Percentiles rank a stretch among this genome's conserved stretches.
These are phyloP conservation scores for Dicerorhinus sumatrensis DNA, from an alignment of 2,113 vertebrate genomes.

Conservation along the genomic window DNA sequence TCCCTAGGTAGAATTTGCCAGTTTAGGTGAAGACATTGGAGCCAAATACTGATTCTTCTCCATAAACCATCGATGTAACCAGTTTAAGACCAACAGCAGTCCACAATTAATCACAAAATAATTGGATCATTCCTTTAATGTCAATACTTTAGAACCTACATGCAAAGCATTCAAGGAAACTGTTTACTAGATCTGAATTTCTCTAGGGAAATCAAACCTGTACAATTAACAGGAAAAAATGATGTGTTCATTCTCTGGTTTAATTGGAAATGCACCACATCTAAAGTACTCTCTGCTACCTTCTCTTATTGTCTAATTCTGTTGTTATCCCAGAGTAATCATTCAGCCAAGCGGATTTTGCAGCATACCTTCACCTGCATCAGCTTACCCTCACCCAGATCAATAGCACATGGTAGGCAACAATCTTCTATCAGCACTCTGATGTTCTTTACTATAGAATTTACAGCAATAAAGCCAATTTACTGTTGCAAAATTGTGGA, in stretches of 20 bases:
- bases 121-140: constrained; percentile 78
- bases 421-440: not conserved
- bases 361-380: not conserved
- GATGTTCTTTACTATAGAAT: constrained; percentile 16
- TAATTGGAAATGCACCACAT: constrained; percentile 65
- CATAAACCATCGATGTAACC: constrained; percentile 55
- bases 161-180: constrained; percentile 57
- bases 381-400: not conserved
- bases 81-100: constrained; percentile 66
- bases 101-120: constrained; percentile 81
- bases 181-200: constrained; percentile 63
- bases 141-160: constrained; percentile 72
- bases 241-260: constrained; percentile 31
- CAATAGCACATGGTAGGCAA: not conserved
- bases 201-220: constrained; percentile 70
- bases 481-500: not conserved
- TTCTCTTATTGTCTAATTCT: not conserved
- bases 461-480: not conserved
- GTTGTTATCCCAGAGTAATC: not conserved
- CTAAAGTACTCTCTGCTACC: not conserved
- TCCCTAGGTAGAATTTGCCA: constrained; percentile 60
- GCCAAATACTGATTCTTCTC: constrained; percentile 71
- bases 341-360: not conserved
- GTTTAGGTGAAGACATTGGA: constrained; percentile 65
- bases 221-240: constrained; percentile 61